Evolutionary conservation across 2,888 invertebrate species (phyloP).

Genomic region (Pilophorus perplexus): DNA sequence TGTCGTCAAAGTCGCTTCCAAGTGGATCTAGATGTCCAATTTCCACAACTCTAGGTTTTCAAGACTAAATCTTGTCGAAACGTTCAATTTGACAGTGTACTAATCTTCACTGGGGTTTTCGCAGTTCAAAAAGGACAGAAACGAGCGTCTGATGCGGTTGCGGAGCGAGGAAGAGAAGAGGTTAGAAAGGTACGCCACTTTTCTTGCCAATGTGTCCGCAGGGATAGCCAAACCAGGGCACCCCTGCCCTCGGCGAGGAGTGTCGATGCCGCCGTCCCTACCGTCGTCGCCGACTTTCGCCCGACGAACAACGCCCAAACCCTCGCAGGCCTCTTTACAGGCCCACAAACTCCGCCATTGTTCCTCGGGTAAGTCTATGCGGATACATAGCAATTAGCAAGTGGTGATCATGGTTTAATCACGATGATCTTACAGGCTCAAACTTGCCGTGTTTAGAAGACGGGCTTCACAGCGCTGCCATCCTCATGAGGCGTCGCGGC

Average conservation of each 20-base stretch:
- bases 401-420: too few species aligned
- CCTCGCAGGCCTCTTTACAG: conserved; percentile 19
- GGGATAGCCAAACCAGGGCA: not conserved
- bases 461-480: conserved; percentile 1
- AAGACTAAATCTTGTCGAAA: too few species aligned
- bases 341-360: conserved; percentile 39
- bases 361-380: conserved; percentile 42
- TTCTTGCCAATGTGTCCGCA: conserved; percentile 13
- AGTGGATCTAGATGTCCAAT: too few species aligned
- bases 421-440: conserved; percentile 43
- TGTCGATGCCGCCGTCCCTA: conserved; percentile 48
- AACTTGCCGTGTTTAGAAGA: conserved; percentile 36
- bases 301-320: conserved; percentile 39
- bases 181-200: conserved; percentile 7
- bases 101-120: too few species aligned
- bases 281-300: conserved; percentile 51
- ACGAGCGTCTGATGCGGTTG: conserved; percentile 27
- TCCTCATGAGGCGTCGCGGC: conserved; percentile 64
- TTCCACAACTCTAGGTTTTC: too few species aligned
- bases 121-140: conserved; percentile 24
- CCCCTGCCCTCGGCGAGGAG: not conserved
- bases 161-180: conserved; percentile 29
- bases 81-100: too few species aligned
- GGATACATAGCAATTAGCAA: too few species aligned
- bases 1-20: too few species aligned